Percentiles rank a stretch among this genome's conserved stretches.
phyloP scores from a whole-genome alignment of 2,797 vertebrate species.

The Pseudochirops cupreus region DNA sequence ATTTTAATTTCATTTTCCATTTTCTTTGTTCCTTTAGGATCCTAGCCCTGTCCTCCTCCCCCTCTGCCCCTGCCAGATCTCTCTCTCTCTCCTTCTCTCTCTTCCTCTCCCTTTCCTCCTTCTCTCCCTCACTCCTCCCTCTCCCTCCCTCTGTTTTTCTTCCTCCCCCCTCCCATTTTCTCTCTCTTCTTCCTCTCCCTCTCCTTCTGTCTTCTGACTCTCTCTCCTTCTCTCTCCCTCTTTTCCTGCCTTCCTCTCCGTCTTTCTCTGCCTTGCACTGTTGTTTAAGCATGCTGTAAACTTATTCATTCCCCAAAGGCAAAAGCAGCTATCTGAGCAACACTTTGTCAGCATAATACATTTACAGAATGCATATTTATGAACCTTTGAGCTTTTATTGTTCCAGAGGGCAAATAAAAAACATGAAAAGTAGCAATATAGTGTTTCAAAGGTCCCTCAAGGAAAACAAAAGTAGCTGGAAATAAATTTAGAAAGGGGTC shows the following conservation, averaged over 20 bases:
- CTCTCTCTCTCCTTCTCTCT: neutral
- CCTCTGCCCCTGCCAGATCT: rapidly evolving
- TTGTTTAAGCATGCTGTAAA: conserved; percentile 89
- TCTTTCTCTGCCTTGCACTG: conserved; percentile 70
- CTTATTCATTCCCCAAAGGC: conserved; percentile 87
- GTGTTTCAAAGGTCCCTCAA: conserved; percentile 89
- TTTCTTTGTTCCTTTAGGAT: neutral
- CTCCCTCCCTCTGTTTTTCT: conserved; percentile 14
- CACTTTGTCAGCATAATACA: conserved; percentile 91
- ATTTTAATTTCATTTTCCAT: conserved; percentile 57
- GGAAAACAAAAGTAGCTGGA: conserved; percentile 89
- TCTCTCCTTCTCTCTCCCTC: neutral
- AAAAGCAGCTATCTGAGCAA: conserved; percentile 87
- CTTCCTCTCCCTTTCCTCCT: conserved; percentile 50
- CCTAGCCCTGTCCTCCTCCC: neutral
- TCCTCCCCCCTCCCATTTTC: rapidly evolving
- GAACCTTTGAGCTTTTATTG: conserved; percentile 91
- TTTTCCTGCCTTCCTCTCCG: conserved; percentile 44
- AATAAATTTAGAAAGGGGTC: conserved; percentile 86
- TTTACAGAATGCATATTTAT: conserved; percentile 92
- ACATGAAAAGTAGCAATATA: conserved; percentile 91
- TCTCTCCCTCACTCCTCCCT: neutral
- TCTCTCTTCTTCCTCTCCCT: conserved; percentile 30
- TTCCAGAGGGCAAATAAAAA: conserved; percentile 92
- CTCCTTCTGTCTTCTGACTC: neutral